Percentiles rank a stretch among this genome's conserved stretches.
Conservation (phyloP, 2,797 vertebrate species). For the Sebastes vulpes region DNA sequence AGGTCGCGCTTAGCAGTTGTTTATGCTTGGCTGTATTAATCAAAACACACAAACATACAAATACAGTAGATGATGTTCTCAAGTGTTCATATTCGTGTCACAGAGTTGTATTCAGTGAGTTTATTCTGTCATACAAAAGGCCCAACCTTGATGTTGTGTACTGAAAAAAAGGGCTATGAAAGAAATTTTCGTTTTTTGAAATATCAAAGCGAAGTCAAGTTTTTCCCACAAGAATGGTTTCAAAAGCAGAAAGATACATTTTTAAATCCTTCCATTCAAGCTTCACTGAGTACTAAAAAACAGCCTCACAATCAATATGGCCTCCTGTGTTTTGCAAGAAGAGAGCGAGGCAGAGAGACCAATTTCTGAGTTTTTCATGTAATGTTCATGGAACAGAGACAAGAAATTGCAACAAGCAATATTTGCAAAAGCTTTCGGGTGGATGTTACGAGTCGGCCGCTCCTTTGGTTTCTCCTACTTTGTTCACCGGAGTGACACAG, state of each 20-base stretch:
- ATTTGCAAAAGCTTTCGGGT: conserved; percentile 23
- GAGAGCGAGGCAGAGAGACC: conserved; percentile 5
- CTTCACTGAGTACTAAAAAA: conserved; percentile 60
- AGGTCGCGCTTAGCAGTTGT: neutral
- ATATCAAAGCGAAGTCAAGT: conserved; percentile 27
- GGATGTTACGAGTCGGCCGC: neutral
- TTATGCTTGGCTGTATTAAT: neutral
- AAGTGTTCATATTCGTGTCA: conserved; percentile 1
- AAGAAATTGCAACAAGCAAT: conserved; percentile 22
- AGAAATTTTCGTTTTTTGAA: conserved; percentile 13
- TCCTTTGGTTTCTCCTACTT: conserved; percentile 9
- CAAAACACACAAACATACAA: neutral
- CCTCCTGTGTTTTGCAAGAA: conserved; percentile 57
- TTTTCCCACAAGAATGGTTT: conserved; percentile 52
- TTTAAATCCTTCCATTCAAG: conserved; percentile 64
- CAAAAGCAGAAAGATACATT: conserved; percentile 55
- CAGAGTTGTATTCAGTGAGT: neutral
- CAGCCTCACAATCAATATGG: conserved; percentile 63
- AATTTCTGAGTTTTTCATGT: conserved; percentile 46
- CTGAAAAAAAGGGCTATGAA: conserved; percentile 16
- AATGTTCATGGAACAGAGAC: conserved; percentile 41
- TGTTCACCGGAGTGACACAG: neutral
- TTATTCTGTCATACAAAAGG: conserved; percentile 2
- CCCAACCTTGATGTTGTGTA: neutral
- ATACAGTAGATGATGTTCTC: neutral